These are phyloP conservation scores for Lypha dubia DNA, from an alignment of 2,888 invertebrate species.

Conservation along the genomic window DNA sequence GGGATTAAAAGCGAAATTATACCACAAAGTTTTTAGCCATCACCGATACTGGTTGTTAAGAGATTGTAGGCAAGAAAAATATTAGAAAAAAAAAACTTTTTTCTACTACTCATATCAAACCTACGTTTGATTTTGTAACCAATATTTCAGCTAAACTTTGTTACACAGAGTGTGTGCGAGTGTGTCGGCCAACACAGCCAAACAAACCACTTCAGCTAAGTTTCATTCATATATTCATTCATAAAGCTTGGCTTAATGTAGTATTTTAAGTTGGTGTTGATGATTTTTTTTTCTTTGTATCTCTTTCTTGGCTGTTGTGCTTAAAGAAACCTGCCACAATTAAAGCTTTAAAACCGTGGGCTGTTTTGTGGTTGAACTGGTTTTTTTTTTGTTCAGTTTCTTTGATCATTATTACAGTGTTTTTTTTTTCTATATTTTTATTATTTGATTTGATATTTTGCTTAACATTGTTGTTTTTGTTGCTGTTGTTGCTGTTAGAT, in stretches of 20 bases:
- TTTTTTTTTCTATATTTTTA: constrained; percentile 13
- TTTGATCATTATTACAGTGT: constrained; percentile 30
- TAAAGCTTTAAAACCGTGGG: constrained; percentile 65
- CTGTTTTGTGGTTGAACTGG: constrained; percentile 65
- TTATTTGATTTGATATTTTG: constrained; percentile 48
- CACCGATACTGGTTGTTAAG: constrained; percentile 10
- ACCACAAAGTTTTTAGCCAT: constrained; percentile 9
- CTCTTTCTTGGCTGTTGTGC: constrained; percentile 22
- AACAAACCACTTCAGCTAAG: constrained; percentile 3
- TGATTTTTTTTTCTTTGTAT: constrained; percentile 1
- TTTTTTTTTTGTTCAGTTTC: constrained; percentile 55
- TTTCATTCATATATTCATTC: constrained; percentile 70
- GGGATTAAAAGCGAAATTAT: constrained; percentile 34
- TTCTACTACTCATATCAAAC: constrained; percentile 43
- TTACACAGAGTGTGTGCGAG: not conserved
- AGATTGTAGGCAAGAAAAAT: too few relatives aligned
- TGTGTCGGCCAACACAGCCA: not conserved
- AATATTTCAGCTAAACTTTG: constrained; percentile 53
- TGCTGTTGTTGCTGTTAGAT: too few relatives aligned
- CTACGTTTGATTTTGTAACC: constrained; percentile 63
- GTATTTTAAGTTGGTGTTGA: constrained; percentile 31
- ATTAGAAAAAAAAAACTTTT: not conserved
- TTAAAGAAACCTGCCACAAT: constrained; percentile 64
- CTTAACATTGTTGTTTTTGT: not conserved
- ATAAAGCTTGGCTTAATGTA: constrained; percentile 61